Evolutionary conservation across 2,888 invertebrate genomes (phyloP).

Genomic region (Eupithecia subfuscata): DNA sequence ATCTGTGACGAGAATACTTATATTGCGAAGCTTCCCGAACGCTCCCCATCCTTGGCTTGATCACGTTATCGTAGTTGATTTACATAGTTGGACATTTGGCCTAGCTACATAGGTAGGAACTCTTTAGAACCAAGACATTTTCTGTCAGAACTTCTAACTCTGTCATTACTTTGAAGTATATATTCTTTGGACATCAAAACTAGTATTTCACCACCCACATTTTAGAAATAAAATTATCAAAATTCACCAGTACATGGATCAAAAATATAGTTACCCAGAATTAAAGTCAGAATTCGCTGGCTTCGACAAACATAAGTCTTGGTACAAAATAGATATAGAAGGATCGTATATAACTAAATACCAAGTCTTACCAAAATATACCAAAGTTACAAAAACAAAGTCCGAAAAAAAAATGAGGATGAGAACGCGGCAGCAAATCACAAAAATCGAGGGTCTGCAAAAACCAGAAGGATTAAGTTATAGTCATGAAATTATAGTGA

Average conservation of each 20-base stretch:
- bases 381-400: neutral
- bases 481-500: conserved; percentile 1
- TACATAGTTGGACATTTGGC: no score
- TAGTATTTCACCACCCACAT: neutral
- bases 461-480: neutral
- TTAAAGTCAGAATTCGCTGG: neutral
- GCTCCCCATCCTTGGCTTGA: no score
- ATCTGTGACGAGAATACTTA: no score
- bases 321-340: conserved; percentile 8
- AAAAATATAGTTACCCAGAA: neutral
- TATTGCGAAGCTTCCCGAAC: no score
- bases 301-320: conserved; percentile 7
- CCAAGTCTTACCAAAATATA: neutral
- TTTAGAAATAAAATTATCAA: neutral
- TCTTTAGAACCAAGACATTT: neutral
- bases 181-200: neutral
- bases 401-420: neutral
- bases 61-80: no score
- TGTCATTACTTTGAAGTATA: neutral
- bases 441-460: no score
- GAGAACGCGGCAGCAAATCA: neutral
- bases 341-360: conserved; percentile 4
- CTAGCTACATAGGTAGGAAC: no score
- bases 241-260: neutral
- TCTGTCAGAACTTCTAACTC: neutral